Base-by-base conservation (phyloP, 2,888 invertebrate genomes). In the Timandra comae region DNA sequence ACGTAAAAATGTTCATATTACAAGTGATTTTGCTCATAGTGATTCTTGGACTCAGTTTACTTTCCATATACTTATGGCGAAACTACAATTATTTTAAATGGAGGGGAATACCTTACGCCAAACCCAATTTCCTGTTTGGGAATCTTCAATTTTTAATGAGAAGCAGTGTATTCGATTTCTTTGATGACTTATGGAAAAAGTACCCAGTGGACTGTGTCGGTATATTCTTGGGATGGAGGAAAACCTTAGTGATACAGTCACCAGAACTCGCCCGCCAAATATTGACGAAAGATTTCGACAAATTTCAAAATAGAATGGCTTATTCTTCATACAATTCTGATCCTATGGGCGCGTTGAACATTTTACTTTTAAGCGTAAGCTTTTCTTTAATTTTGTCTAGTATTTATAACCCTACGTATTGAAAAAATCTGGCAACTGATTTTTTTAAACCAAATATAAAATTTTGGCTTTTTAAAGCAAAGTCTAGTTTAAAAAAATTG, bases 1-100 rank as follows among this genome's bases (percentile, higher is more conserved):
- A 33, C 49, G 46, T 35, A 22, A 29, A 19, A 6, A 59, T 54
- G 45, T 33, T 40, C 16, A 21, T 39, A 12, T 38, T 56, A 22
- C 7, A 45, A 26, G 46, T 58, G 41, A 10, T 27, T 4, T 32
- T 62, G 23, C 32, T 61, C 12, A 31, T 61, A 11, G 41, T 46
- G 11, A 35, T 63, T 8, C 5, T 55, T 20, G 34, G 56, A 41
- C 11, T 49, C 29, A 53, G 49, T 47, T 31, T 63, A 30, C 26
- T 66, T 12, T 70, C 57, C 34, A 45, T 68, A 12, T 63, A 56
- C 33, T 46, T 58, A 6, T 52, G 54, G 5, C 45, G 39, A 20
- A 55, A 59, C 29, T 63, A 86, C 66, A 64, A 49, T 13, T 79
- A 76, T 41, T 79, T 79, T 79, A 64, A 62, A 29, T 49, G 62